Conservation (phyloP, 2,888 invertebrate species). For the Eupithecia subfuscata region DNA sequence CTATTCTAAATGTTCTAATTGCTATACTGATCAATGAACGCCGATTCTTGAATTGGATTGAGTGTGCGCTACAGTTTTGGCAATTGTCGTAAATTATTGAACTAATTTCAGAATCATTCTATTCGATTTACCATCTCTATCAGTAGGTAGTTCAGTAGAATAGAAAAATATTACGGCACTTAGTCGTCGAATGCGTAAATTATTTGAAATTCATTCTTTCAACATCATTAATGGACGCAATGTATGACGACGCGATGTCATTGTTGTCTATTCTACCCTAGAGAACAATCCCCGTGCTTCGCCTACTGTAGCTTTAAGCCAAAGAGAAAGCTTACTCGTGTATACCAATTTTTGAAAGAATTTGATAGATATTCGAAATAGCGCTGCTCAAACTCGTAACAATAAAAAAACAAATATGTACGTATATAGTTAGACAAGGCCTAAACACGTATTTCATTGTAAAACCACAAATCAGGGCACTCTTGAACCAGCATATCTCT, state of each 20-base stretch:
- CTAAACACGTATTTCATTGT: background rate
- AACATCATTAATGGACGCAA: too few relatives aligned
- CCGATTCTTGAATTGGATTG: slow-evolving; percentile 20
- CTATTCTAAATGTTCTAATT: slow-evolving; percentile 32
- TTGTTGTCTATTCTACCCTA: too few relatives aligned
- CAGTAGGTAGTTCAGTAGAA: too few relatives aligned
- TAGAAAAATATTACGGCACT: too few relatives aligned
- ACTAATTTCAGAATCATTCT: background rate
- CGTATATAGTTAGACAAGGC: too few relatives aligned
- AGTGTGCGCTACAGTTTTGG: slow-evolving; percentile 8
- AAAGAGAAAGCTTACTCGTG: background rate
- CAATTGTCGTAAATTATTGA: slow-evolving; percentile 1
- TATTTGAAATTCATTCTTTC: too few relatives aligned
- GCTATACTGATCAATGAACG: slow-evolving; percentile 28
- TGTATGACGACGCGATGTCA: too few relatives aligned
- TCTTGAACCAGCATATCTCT: background rate
- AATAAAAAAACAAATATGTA: too few relatives aligned
- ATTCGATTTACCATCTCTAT: background rate
- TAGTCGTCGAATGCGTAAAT: too few relatives aligned
- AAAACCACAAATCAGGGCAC: slow-evolving; percentile 2
- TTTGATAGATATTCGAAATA: background rate
- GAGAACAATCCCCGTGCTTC: too few relatives aligned
- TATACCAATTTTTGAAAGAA: background rate
- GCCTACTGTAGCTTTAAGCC: too few relatives aligned
- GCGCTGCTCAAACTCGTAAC: background rate